Conservation (phyloP, 2,888 invertebrate species). For the Norana najaformis region DNA sequence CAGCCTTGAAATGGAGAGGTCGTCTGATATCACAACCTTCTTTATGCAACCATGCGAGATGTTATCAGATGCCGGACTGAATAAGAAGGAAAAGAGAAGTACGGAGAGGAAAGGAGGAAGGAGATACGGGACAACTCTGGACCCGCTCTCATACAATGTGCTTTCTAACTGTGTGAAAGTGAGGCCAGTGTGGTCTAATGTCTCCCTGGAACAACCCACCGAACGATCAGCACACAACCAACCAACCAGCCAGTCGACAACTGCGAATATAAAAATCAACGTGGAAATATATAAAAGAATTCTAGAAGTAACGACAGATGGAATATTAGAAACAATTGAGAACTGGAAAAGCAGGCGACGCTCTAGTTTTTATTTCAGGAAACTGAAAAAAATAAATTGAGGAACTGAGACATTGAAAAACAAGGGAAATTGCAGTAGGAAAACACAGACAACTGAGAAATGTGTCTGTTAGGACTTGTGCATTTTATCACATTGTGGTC, state of each 20-base stretch:
- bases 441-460: too few species aligned
- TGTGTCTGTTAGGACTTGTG: too few species aligned
- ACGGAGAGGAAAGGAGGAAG: background rate
- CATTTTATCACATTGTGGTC: too few species aligned
- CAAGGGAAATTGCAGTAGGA: too few species aligned
- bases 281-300: too few species aligned
- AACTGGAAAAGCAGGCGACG: too few species aligned
- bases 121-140: conserved; percentile 34
- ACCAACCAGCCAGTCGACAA: background rate
- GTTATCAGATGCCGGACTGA: background rate
- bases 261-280: too few species aligned
- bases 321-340: background rate
- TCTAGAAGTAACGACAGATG: background rate
- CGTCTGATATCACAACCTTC: background rate
- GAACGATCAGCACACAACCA: background rate
- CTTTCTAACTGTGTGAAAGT: conserved; percentile 39
- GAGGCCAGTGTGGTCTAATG: conserved; percentile 41
- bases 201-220: background rate
- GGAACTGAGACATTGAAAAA: too few species aligned
- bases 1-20: background rate
- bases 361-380: too few species aligned
- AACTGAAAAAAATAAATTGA: too few species aligned
- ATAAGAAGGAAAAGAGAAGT: background rate
- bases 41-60: background rate
- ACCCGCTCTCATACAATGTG: conserved; percentile 35